Percentiles rank a stretch among this genome's conserved stretches.
Conservation (phyloP, 2,888 invertebrate genomes). For the Trachelus stipa region DNA sequence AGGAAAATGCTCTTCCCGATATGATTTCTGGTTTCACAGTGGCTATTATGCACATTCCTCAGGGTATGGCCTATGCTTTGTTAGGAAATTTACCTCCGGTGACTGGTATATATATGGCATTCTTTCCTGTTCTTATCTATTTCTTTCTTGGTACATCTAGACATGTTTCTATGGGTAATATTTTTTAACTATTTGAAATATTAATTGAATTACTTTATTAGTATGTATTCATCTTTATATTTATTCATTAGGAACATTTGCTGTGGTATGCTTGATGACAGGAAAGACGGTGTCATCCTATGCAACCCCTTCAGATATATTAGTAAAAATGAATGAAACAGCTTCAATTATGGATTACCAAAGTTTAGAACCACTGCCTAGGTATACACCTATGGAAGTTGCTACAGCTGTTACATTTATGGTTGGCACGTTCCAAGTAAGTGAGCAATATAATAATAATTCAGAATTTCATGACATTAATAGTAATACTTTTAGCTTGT, state of each 20-base stretch:
- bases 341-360: constrained; percentile 26
- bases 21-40: constrained; percentile 85
- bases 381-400: constrained; percentile 71
- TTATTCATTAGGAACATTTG: constrained; percentile 75
- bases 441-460: constrained; percentile 28
- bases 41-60: constrained; percentile 87
- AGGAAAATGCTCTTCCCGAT: constrained; percentile 75
- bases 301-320: constrained; percentile 20
- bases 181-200: not conserved
- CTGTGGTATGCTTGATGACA: constrained; percentile 91
- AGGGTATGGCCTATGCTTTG: constrained; percentile 75
- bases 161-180: constrained; percentile 76
- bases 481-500: constrained; percentile 68
- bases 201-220: not conserved
- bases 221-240: not conserved
- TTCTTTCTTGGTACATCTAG: constrained; percentile 75
- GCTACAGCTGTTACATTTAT: constrained; percentile 78
- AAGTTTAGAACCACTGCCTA: constrained; percentile 35
- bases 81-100: constrained; percentile 70
- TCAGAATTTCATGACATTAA: not conserved
- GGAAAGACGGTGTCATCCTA: constrained; percentile 79
- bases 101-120: constrained; percentile 71
- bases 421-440: constrained; percentile 79
- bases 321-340: constrained; percentile 5
- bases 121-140: constrained; percentile 72